phyloP scores from a whole-genome alignment of 1,140 invertebrate genomes.

The Varroa destructor region DNA sequence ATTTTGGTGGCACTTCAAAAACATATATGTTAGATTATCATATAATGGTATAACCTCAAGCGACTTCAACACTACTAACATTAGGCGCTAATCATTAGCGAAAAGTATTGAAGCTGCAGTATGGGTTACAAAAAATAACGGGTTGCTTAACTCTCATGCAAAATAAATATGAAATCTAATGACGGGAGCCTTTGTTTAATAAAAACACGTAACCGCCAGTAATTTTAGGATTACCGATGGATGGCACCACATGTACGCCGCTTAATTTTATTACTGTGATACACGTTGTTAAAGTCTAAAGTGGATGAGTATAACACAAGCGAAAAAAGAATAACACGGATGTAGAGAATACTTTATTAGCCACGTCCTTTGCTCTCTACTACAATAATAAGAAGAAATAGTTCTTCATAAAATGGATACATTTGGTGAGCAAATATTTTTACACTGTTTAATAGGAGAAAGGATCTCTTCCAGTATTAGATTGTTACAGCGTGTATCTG shows the following conservation, averaged over 20 bases:
- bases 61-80: not conserved
- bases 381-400: too few relatives aligned
- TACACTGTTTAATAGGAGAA: too few relatives aligned
- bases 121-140: not conserved
- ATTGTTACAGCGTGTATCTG: too few relatives aligned
- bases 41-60: not conserved
- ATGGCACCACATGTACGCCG: slow-evolving; percentile 28
- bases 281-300: too few relatives aligned
- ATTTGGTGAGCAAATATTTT: too few relatives aligned
- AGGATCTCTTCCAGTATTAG: too few relatives aligned
- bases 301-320: too few relatives aligned
- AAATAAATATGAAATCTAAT: not conserved
- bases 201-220: slow-evolving; percentile 4
- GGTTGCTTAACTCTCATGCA: slow-evolving; percentile 2
- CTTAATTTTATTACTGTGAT: not conserved
- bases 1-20: slow-evolving; percentile 70
- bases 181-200: not conserved
- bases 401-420: too few relatives aligned
- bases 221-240: slow-evolving; percentile 10
- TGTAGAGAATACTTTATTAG: too few relatives aligned
- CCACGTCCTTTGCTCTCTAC: too few relatives aligned
- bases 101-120: too few relatives aligned
- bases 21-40: not conserved
- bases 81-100: not conserved
- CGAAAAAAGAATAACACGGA: too few relatives aligned